Evolutionary conservation across 2,797 vertebrate genomes (phyloP), one percentile per base, ranked within the genome.

Genomic region (Cichlasoma orientale): DNA sequence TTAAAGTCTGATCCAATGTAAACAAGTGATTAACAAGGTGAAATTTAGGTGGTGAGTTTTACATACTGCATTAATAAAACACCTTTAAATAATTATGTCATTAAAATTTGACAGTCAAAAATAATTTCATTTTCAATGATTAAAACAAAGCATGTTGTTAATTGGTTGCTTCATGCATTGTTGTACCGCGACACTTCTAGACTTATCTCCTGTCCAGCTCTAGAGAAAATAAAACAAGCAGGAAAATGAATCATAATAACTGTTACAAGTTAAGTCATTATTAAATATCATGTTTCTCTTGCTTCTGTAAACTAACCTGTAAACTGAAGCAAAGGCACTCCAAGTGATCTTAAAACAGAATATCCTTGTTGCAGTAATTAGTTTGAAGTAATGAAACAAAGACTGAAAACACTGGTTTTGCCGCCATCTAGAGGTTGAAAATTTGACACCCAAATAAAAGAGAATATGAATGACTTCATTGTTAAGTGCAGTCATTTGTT

Each of bases 351-450:
- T 29, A 19, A 68, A 68, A 68, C 41, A 47, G 36, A 31, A 2
- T 5, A 31, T 5, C 6, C 27, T n/a, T 21, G 53, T 5, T 41
- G 31, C 9, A 4, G 56, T 72, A 23, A 77, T 82, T 70, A 56
- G 3, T 33, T 59, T 16, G 1, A 0, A 33, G 6, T 18, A 13
- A 56, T 29, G 7, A 66, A 33, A 6, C 7, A 12, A 3, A 7
- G n/a, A 36, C 10, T 38, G 56, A 77, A 85, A 76, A 61, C 33
- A 18, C 38, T 71, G 23, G 72, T 69, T 78, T 50, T 91, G 89
- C 89, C 85, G 78, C 90, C 88, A 91, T 82, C 92, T 90, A 38
- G 77, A 84, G 92, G 72, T 27, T 12, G 31, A 38, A 31, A 3
- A 11, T 0, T 23, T 12, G 8, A 55, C 27, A n/a, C 5, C 1